Evolutionary conservation across 2,797 vertebrate genomes (phyloP).

Genomic region (Chrysocyon brachyurus): DNA sequence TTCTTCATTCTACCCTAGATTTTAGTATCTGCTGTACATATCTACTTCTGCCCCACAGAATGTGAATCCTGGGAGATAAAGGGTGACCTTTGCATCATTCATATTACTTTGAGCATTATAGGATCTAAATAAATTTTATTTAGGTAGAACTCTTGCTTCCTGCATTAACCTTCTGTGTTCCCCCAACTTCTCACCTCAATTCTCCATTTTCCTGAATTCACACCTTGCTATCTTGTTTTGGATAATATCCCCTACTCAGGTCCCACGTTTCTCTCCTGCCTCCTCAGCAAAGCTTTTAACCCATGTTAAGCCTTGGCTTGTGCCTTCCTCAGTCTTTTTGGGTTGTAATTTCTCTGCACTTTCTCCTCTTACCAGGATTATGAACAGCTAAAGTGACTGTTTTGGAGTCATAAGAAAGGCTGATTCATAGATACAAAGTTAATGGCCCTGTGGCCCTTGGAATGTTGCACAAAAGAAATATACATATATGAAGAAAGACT

Average conservation of each 20-base stretch:
- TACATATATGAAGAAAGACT: background rate
- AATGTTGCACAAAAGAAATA: background rate
- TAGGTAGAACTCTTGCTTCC: background rate
- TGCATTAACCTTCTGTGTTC: background rate
- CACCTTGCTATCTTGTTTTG: background rate
- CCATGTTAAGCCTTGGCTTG: background rate
- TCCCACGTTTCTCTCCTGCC: background rate
- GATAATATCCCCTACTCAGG: too few relatives aligned
- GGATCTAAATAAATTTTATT: background rate
- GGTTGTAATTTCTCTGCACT: background rate
- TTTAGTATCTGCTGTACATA: background rate
- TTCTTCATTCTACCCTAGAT: background rate
- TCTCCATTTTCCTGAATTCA: background rate
- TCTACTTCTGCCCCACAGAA: background rate
- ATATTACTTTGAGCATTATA: background rate
- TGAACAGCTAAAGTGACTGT: background rate
- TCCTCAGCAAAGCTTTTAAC: background rate
- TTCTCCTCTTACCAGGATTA: background rate
- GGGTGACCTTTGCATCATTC: background rate
- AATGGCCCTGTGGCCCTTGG: background rate
- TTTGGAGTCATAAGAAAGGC: background rate
- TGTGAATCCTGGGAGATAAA: background rate
- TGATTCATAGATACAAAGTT: background rate
- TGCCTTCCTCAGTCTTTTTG: background rate
- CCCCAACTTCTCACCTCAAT: background rate